These are phyloP conservation scores for Leptodactylus fallax DNA, from an alignment of 2,797 vertebrate species.

Conservation along the genomic window DNA sequence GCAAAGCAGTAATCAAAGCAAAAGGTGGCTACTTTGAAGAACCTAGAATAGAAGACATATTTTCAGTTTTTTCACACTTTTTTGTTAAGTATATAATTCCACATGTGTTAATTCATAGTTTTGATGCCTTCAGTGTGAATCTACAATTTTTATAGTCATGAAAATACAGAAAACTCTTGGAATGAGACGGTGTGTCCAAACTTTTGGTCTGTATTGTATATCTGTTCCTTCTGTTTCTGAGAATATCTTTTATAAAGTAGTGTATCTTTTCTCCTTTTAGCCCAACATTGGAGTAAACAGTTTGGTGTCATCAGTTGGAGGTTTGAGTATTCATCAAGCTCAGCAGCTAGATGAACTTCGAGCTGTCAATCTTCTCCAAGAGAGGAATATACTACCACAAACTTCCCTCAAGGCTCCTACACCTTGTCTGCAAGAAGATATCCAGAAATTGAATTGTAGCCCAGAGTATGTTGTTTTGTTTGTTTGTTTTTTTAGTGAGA, in stretches of 20 bases:
- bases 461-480: conserved; percentile 85
- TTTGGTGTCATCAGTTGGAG: conserved; percentile 83
- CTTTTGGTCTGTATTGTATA: too few species aligned
- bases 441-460: conserved; percentile 93
- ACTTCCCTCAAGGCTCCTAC: conserved; percentile 81
- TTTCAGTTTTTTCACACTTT: too few species aligned
- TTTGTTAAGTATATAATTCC: too few species aligned
- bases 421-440: conserved; percentile 91
- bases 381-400: conserved; percentile 89
- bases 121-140: too few species aligned
- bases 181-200: too few species aligned
- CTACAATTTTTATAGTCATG: too few species aligned
- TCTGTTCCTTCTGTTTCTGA: background rate
- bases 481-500: too few species aligned
- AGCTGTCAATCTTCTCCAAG: conserved; percentile 93
- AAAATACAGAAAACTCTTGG: too few species aligned
- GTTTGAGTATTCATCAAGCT: conserved; percentile 82
- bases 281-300: conserved; percentile 80
- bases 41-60: too few species aligned
- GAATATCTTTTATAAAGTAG: background rate
- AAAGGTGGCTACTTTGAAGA: too few species aligned
- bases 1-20: too few species aligned
- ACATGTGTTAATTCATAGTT: too few species aligned
- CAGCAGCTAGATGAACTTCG: conserved; percentile 87
- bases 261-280: conserved; percentile 68